Conservation (phyloP, 1,140 invertebrate species). For the Leptinotarsa lineolata region DNA sequence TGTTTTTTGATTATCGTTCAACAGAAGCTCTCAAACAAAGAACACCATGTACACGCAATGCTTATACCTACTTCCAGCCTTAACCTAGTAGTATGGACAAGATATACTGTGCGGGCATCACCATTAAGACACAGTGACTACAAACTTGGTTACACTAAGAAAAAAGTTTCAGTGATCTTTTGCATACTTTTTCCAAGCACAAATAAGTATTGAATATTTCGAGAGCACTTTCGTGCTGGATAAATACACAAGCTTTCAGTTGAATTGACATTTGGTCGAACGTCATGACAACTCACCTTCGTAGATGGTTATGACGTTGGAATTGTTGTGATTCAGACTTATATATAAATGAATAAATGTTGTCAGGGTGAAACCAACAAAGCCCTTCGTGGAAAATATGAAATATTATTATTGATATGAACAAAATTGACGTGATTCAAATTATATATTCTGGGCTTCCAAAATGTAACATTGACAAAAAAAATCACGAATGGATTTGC, state of each 20-base stretch:
- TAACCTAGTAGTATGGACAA: slow-evolving; percentile 43
- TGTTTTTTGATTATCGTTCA: no score
- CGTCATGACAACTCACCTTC: not conserved
- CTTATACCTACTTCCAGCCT: slow-evolving; percentile 28
- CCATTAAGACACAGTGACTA: slow-evolving; percentile 18
- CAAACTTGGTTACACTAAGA: slow-evolving; percentile 6
- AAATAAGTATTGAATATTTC: not conserved
- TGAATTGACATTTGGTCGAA: not conserved
- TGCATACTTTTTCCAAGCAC: not conserved
- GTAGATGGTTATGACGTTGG: not conserved
- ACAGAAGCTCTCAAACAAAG: no score
- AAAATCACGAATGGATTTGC: no score
- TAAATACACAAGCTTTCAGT: not conserved
- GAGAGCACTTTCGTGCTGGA: not conserved
- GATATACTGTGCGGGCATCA: slow-evolving; percentile 52
- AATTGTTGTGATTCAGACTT: no score
- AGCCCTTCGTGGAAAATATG: not conserved
- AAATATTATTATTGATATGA: not conserved
- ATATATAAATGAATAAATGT: no score
- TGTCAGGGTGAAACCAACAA: no score
- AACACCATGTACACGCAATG: not conserved
- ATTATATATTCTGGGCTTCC: not conserved
- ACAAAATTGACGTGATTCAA: not conserved
- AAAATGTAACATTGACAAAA: no score
- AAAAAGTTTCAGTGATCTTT: not conserved